Evolutionary conservation across 2,797 vertebrate species (phyloP), one percentile per base, ranked within the genome.

Genomic region (Champsocephalus esox): DNA sequence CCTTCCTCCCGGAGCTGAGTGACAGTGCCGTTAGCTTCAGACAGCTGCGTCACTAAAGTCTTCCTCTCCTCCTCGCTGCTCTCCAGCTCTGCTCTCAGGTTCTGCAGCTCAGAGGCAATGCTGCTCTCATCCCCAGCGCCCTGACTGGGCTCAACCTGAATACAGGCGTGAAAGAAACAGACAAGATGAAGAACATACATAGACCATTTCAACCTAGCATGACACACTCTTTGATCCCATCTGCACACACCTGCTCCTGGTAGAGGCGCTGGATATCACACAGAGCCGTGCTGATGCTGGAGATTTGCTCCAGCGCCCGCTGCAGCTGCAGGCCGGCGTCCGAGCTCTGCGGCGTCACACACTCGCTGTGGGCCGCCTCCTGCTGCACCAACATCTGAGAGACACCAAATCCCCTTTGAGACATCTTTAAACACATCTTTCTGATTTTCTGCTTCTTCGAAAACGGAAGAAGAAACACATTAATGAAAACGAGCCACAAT

Each of bases 351-450:
- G 79, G 83, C 19, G 87, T 72, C 43, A 58, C 0, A 21, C 90
- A 94, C 75, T 91, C 93, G 12, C 84, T 68, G 13, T 85, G 85
- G 2, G 81, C 75, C 16, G 68, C 91, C 54, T 77, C 87, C 90
- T 94, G 89, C 76, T 94, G 89, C 77, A 89, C 85, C 72, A 96
- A 66, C 88, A 97, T 92, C 96, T 97, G 34, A 61, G n/a, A 69
- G 38, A 71, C 72, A 65, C 7, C 19, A 59, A 28, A 73, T 21
- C 73, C 63, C 81, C 48, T 45, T 73, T 59, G 10, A 72, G 59
- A 69, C 68, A 71, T 64, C 59, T 69, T 70, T 43, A 38, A 68
- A 49, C 51, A 44, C 57, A 49, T 63, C 44, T 52, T 67, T 52
- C 41, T 46, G 48, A 84, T 76, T 44, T 77, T 81, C 74, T 46